Evolutionary conservation across 2,113 vertebrate genomes (phyloP), one percentile per base, ranked within the genome.

Genomic region (Otus sunia): DNA sequence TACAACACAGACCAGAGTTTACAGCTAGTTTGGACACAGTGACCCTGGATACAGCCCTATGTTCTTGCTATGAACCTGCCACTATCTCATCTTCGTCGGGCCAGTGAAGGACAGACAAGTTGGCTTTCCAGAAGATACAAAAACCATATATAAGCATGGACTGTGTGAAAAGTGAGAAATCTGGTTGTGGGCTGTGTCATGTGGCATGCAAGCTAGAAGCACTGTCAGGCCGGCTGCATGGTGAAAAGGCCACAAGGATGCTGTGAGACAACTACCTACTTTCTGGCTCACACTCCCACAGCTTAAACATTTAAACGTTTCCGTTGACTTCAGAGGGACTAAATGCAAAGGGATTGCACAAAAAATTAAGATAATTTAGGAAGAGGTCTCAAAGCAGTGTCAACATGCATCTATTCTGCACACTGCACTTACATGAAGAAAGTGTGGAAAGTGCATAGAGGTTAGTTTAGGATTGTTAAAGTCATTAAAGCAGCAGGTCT

Each of bases 41-140:
- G 37, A 73, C 37, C 30, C 22, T 13, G 49, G 27, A 6, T 22
- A 41, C 4, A 8, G 25, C 25, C 22, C 39, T 13, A 15, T 0
- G 0, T 53, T 30, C 27, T 50, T 21, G 25, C 16, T 52, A 4
- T 22, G 72, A 34, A 14, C 20, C 53, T 80, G 32, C 39, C 27
- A 9, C 34, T 19, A 3, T 34, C 11, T 9, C 36, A 4, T 29
- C 30, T 53, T 58, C 59, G 20, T 15, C 1, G 0, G 4, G 19
- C 25, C 32, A 22, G 25, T 4, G 32, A 27, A 63, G 32, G 59
- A 26, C 43, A 76, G 15, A 58, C 10, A 34, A 49, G 10, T 0
- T 64, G 45, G 12, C 22, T 85, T 78, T 78, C 23, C 69, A 79
- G 27, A 63, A 43, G 41, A 34, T 21, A 43, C 6, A 55, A 62